Percentiles rank a stretch among this genome's conserved stretches.
Conservation (phyloP, 2,797 vertebrate genomes). For the Cirrhinus mrigala region DNA sequence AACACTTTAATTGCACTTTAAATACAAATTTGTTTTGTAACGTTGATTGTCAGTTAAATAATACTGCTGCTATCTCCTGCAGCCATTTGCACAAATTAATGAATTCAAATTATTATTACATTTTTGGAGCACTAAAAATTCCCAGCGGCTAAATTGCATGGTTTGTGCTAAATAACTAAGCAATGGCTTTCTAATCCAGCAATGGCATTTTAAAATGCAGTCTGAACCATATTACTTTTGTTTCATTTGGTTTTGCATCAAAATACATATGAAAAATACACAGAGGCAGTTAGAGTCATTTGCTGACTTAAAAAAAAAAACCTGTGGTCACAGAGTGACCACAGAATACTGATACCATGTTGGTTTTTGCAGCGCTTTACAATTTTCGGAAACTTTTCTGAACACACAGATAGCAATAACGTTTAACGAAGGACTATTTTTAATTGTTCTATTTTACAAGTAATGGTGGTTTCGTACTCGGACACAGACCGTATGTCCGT, state of each 20-base stretch:
- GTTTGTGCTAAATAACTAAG: slow-evolving; percentile 36
- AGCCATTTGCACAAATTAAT: slow-evolving; percentile 20
- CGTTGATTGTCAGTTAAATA: slow-evolving; percentile 46
- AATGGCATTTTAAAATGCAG: slow-evolving; percentile 30
- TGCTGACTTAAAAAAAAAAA: slow-evolving; percentile 6
- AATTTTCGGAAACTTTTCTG: slow-evolving; percentile 36
- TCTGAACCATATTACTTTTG: slow-evolving; percentile 34
- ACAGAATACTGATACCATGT: neutral
- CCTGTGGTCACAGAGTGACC: neutral
- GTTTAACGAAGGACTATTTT: slow-evolving; percentile 17
- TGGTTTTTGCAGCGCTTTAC: slow-evolving; percentile 36
- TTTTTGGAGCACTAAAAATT: neutral
- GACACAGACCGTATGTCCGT: neutral
- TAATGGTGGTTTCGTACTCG: slow-evolving; percentile 5
- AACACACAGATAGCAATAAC: neutral
- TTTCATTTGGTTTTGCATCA: slow-evolving; percentile 39
- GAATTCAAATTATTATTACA: slow-evolving; percentile 25
- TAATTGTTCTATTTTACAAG: slow-evolving; percentile 32
- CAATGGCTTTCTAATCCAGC: slow-evolving; percentile 35
- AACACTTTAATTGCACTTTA: slow-evolving; percentile 77
- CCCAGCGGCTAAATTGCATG: slow-evolving; percentile 11
- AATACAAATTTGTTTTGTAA: slow-evolving; percentile 43
- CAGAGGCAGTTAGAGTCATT: slow-evolving; percentile 26
- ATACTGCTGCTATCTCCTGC: neutral
- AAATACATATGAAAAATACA: slow-evolving; percentile 34